Evolutionary conservation across 2,888 invertebrate species (phyloP), one percentile per base, ranked within the genome.

Genomic region (Drosophila colorata): DNA sequence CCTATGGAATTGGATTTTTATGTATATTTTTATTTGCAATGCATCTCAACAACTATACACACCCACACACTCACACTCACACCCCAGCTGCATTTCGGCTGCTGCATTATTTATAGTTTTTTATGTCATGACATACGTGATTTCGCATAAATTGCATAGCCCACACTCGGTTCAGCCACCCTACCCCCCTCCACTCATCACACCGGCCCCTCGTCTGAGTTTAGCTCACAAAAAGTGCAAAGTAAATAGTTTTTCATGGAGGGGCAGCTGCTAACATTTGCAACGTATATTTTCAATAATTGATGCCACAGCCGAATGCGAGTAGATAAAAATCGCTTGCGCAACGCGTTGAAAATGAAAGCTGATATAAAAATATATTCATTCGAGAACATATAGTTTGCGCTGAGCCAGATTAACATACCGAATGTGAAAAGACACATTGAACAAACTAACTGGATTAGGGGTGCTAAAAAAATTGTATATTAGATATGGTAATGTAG

Each of bases 21-120:
- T 55, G 47, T 35, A 38, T 59, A 38, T 65, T 44, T 37, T 33
- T 33, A 43, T 53, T 18, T 44, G 57, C 51, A 51, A 51, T 70
- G 51, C 60, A 67, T 67, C 47, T 60, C 43, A 31, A 31, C 52
- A n/a, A 35, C 28, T 11, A 47, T 25, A 47, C 23, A 20, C 16
- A 43, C 46, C n/a, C 57, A 53, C 16, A 60, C 57, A 49, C 16
- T n/a, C 20, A 13, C 33, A 8, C 25, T 16, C 8, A 33, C n/a
- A 35, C 44, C 74, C 47, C 67, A 70, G 55, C 43, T 77, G 82
- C 77, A 74, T 74, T 81, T 80, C 57, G 70, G 68, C 58, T 59
- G 47, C 48, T 72, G 80, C 72, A 82, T 82, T 82, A 78, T 82
- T 82, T 82, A 82, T 85, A 69, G 83, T 65, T 59, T 69, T 74